These are phyloP conservation scores for Nemurella pictetii DNA, from an alignment of 2,888 invertebrate genomes.

Conservation along the genomic window DNA sequence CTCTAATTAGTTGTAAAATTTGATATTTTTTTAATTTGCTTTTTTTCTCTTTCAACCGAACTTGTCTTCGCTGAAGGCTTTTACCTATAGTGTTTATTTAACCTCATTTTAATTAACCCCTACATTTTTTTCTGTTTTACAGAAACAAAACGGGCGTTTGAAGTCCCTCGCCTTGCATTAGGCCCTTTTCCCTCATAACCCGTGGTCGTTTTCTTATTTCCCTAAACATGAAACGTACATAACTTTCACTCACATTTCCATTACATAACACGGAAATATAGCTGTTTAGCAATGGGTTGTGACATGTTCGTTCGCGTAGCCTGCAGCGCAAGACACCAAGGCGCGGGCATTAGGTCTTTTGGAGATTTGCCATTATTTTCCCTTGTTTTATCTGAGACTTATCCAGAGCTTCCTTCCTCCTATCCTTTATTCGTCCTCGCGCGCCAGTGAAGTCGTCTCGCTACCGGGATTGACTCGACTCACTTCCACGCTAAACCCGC, in stretches of 20 bases:
- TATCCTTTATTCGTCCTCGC: slow-evolving; percentile 19
- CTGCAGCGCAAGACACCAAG: background rate
- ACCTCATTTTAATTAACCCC: background rate
- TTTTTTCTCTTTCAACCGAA: background rate
- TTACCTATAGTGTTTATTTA: background rate
- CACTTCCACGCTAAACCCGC: slow-evolving; percentile 23
- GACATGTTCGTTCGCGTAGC: slow-evolving; percentile 17
- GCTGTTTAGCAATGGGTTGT: slow-evolving; percentile 27
- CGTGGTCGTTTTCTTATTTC: background rate
- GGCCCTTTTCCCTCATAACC: background rate
- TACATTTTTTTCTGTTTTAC: background rate
- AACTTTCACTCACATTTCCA: slow-evolving; percentile 24
- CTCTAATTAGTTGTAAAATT: background rate
- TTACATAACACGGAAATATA: slow-evolving; percentile 24
- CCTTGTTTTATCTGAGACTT: slow-evolving; percentile 30
- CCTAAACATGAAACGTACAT: slow-evolving; percentile 15
- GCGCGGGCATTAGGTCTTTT: slow-evolving; percentile 15
- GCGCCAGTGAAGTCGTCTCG: slow-evolving; percentile 19
- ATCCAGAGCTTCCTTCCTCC: slow-evolving; percentile 18
- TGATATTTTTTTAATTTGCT: background rate
- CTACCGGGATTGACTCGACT: background rate
- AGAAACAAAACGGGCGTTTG: background rate
- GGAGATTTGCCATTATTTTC: slow-evolving; percentile 31
- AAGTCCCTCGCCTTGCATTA: background rate
- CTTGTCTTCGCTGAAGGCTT: background rate